These are phyloP conservation scores for Gymnobelideus leadbeateri DNA, from an alignment of 2,113 vertebrate genomes.

Conservation along the genomic window DNA sequence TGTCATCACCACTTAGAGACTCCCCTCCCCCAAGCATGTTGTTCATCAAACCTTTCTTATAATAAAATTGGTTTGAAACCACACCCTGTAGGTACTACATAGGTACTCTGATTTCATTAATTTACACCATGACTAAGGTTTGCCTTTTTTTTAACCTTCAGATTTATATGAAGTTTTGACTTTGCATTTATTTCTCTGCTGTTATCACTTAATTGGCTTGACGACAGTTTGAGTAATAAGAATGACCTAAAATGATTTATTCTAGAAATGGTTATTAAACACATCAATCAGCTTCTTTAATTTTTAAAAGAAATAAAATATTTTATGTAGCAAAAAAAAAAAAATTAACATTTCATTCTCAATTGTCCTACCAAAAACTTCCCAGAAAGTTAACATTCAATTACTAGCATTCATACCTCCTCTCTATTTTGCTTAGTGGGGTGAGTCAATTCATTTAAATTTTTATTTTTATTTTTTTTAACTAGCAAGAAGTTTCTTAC, in stretches of 20 bases:
- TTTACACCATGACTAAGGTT: background rate
- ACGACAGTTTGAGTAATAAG: background rate
- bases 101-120: background rate
- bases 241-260: background rate
- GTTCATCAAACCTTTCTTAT: too few relatives aligned
- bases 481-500: background rate
- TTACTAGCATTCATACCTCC: slow-evolving; percentile 11
- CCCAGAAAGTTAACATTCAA: background rate
- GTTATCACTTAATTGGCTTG: background rate
- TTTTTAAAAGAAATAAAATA: background rate
- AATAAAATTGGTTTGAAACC: too few relatives aligned
- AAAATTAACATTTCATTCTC: background rate
- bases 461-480: slow-evolving; percentile 24
- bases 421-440: slow-evolving; percentile 10
- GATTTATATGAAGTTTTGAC: background rate
- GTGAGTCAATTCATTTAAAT: slow-evolving; percentile 15
- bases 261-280: background rate
- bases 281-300: background rate
- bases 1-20: too few relatives aligned
- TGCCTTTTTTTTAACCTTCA: too few relatives aligned
- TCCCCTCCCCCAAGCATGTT: too few relatives aligned
- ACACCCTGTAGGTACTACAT: too few relatives aligned
- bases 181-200: background rate
- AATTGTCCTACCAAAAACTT: slow-evolving; percentile 1
- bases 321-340: too few relatives aligned